phyloP scores from a whole-genome alignment of 1,140 invertebrate species.

The Limonius californicus region DNA sequence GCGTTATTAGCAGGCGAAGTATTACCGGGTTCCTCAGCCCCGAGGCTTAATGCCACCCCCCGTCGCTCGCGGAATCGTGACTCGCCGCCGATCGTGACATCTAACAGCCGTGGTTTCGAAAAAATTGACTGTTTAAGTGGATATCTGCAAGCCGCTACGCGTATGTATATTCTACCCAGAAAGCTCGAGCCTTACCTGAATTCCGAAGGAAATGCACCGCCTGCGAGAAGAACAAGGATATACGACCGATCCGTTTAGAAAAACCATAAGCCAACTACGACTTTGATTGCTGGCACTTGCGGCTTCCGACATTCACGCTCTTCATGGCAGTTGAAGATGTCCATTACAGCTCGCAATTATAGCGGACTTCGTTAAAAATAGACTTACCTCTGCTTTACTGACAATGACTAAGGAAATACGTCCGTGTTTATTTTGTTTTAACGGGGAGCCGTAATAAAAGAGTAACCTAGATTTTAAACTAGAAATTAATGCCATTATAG shows the following conservation, averaged over 20 bases:
- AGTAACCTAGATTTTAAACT: no score
- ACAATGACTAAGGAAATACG: background rate
- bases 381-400: slow-evolving; percentile 20
- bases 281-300: slow-evolving; percentile 37
- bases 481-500: no score
- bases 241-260: background rate
- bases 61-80: slow-evolving; percentile 34
- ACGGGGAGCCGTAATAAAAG: no score
- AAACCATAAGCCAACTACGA: slow-evolving; percentile 17
- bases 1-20: slow-evolving; percentile 4
- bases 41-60: slow-evolving; percentile 13
- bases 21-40: slow-evolving; percentile 15
- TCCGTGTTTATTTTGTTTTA: no score
- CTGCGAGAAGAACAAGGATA: background rate
- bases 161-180: background rate
- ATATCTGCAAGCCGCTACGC: no score
- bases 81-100: slow-evolving; percentile 41
- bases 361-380: slow-evolving; percentile 29
- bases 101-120: slow-evolving; percentile 25
- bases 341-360: slow-evolving; percentile 37
- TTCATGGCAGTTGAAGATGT: slow-evolving; percentile 18
- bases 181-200: no score
- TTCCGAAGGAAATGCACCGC: no score
- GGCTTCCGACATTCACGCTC: slow-evolving; percentile 38
- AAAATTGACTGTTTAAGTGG: slow-evolving; percentile 20